Evolutionary conservation across 2,888 invertebrate species (phyloP).

Genomic region (Ennomos fuscantarius): DNA sequence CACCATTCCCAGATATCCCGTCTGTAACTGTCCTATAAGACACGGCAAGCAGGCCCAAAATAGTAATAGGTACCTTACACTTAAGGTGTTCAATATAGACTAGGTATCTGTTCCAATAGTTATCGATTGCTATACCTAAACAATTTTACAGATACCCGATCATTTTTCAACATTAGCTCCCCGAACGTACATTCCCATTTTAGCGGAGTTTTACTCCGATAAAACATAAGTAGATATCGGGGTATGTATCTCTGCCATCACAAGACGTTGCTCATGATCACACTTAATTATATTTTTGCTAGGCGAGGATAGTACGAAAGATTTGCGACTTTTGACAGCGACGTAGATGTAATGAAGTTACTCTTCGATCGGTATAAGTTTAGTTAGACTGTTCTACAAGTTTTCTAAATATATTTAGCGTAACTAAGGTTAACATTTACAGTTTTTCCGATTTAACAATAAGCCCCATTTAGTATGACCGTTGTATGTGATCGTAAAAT

Average conservation of each 20-base stretch:
- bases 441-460: constrained; percentile 57
- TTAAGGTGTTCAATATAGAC: constrained; percentile 31
- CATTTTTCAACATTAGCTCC: constrained; percentile 30
- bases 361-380: constrained; percentile 67
- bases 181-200: constrained; percentile 38
- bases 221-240: constrained; percentile 32
- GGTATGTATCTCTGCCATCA: constrained; percentile 36
- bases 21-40: constrained; percentile 9
- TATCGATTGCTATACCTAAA: constrained; percentile 12
- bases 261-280: constrained; percentile 37
- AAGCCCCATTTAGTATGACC: constrained; percentile 55
- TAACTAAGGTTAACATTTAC: constrained; percentile 71
- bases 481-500: constrained; percentile 46
- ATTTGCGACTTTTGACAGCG: constrained; percentile 46
- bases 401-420: constrained; percentile 71
- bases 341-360: constrained; percentile 60
- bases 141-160: constrained; percentile 10
- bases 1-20: constrained; percentile 12
- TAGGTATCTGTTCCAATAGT: constrained; percentile 18
- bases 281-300: constrained; percentile 55
- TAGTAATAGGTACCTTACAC: constrained; percentile 28
- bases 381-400: constrained; percentile 67
- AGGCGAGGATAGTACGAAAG: constrained; percentile 49
- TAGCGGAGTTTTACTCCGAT: constrained; percentile 26
- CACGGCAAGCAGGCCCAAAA: constrained; percentile 17